Evolutionary conservation across 2,113 vertebrate species (phyloP), one percentile per base, ranked within the genome.

Genomic region (Corythaeola cristata): DNA sequence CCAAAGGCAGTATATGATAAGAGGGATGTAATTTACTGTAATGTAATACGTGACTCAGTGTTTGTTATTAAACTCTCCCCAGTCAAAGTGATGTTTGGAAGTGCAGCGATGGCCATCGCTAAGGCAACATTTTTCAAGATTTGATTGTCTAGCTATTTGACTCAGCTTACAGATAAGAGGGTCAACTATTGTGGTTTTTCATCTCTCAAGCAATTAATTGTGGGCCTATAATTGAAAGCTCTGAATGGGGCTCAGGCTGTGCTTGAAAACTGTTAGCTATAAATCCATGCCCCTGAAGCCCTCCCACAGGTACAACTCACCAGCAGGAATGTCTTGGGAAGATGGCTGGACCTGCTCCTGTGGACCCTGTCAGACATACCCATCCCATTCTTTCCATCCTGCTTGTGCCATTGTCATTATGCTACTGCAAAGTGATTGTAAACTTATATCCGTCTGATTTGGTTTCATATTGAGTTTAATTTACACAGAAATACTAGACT

Each of bases 1-100:
- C 52, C 60, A 82, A 90, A 87, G 62, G 73, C 62, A 87, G 49
- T 75, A 39, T 58, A 37, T 64, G 33, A 60, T 78, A 91, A 90
- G n/a, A 88, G 59, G 89, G 27, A 58, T 93, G 49, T 63, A 28
- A 89, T 93, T 93, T 89, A 89, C 41, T 92, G 39, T 78, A 69
- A 94, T 92, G 39, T 78, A 69, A 94, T 62, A 90, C 21, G 64
- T 35, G 5, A 56, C 58, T 84, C 2, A 0, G 11, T 62, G 30
- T 52, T 86, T 23, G 7, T 68, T 93, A 77, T 82, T 85, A 85
- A 87, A 84, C 37, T 66, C 12, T 63, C 23, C 3, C 26, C 64
- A 77, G 50, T 74, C 45, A 72, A 78, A 92, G 33, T 14, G 53
- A 85, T 82, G 12, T 69, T 83, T 75, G 84, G 24, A 82, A 87